Percentiles rank a stretch among this genome's conserved stretches.
Evolutionary conservation across 2,797 vertebrate genomes (phyloP).

Genomic region (Liasis olivaceus): DNA sequence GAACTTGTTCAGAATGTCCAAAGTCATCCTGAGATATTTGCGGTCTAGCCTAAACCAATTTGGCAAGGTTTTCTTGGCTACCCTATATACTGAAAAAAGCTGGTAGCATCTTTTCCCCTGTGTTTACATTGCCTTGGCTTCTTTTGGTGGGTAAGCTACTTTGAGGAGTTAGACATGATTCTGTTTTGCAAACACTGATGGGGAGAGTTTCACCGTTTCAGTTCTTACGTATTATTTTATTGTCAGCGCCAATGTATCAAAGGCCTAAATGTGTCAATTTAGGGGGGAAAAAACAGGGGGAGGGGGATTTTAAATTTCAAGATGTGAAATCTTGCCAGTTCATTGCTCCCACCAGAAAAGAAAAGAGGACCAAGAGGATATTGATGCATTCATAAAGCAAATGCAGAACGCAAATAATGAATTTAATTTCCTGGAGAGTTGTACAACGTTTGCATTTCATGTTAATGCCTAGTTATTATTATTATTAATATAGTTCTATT

Average conservation of each 20-base stretch:
- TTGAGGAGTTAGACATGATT: not conserved
- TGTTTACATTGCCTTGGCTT: not conserved
- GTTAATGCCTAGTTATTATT: not conserved
- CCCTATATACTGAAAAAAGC: not conserved
- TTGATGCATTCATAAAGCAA: not conserved
- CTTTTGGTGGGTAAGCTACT: not conserved
- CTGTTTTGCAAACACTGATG: not conserved
- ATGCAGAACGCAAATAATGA: not conserved
- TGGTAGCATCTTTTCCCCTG: not conserved
- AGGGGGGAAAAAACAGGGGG: not conserved
- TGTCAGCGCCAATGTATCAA: too few relatives aligned
- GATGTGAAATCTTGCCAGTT: not conserved
- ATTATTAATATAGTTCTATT: not conserved
- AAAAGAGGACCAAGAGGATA: not conserved
- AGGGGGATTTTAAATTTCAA: not conserved
- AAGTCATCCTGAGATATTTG: not conserved
- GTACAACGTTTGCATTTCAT: not conserved
- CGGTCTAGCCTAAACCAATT: not conserved
- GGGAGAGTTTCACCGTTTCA: not conserved
- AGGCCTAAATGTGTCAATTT: not conserved
- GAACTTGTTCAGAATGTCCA: not conserved
- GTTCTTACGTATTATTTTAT: not conserved
- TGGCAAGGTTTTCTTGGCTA: not conserved
- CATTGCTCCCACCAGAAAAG: not conserved
- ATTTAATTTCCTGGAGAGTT: not conserved